These are phyloP conservation scores for Platichthys flesus DNA, from an alignment of 2,113 vertebrate species.

Conservation along the genomic window DNA sequence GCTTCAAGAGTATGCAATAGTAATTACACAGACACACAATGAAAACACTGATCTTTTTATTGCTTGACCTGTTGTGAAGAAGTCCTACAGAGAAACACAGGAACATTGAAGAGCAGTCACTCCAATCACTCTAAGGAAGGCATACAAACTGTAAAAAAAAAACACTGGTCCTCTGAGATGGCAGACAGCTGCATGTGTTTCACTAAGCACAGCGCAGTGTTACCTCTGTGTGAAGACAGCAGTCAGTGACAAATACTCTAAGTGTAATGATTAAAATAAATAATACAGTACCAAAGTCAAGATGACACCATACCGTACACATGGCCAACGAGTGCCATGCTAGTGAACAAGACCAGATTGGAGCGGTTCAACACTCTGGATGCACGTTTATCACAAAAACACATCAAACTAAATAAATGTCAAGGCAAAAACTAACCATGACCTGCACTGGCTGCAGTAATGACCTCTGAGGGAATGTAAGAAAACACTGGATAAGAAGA, in stretches of 20 bases:
- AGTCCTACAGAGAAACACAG: slow-evolving; percentile 84
- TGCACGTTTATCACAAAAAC: neutral
- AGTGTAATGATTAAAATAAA: neutral
- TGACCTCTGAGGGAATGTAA: neutral
- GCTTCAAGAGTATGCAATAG: neutral
- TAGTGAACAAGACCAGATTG: neutral
- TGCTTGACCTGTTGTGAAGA: slow-evolving; percentile 89
- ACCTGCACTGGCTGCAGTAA: neutral
- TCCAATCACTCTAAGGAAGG: slow-evolving; percentile 77
- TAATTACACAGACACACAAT: neutral
- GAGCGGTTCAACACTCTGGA: neutral
- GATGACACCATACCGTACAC: neutral
- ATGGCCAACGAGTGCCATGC: neutral
- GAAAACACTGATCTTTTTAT: slow-evolving; percentile 85
- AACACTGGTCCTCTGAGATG: slow-evolving; percentile 48
- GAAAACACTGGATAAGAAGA: neutral
- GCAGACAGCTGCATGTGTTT: slow-evolving; percentile 45
- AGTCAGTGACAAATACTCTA: neutral
- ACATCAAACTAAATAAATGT: neutral
- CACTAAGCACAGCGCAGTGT: slow-evolving; percentile 61
- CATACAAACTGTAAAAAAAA: slow-evolving; percentile 30
- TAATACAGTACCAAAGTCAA: slow-evolving; percentile 1
- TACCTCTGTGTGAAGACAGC: neutral
- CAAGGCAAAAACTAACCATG: neutral
- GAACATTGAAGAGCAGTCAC: slow-evolving; percentile 85